Evolutionary conservation across 2,888 invertebrate species (phyloP), one percentile per base, ranked within the genome.

Genomic region (Drosophila borealis): DNA sequence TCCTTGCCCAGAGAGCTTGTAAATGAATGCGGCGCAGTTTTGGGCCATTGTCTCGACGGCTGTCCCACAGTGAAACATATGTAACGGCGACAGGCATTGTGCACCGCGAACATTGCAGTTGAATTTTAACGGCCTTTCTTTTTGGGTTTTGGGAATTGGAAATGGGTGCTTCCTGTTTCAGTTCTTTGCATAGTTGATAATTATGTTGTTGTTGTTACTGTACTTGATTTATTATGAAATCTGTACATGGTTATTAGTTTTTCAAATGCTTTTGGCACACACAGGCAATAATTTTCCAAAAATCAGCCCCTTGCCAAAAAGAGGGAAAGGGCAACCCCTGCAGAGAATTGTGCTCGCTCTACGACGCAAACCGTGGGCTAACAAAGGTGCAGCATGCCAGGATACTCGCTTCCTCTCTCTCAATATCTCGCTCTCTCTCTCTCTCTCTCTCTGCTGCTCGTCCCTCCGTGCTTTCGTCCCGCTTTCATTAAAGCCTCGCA

Each of bases 211-310:
- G 50, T 29, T 33, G 57, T 39, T 59, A 29, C 53, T 48, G 75
- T 80, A 61, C 72, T 80, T 86, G 89, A 86, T 89, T 86, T 86
- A 86, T 86, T 88, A 85, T 89, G 77, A 88, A 88, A 86, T 89
- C 83, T 75, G 72, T 75, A 79, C 86, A 86, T 82, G 88, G 81
- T 89, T 86, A 88, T 89, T 86, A 89, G 82, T 82, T 88, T 82
- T 81, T 70, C 80, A 70, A 71, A 69, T 78, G 59, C 56, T 65
- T 62, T 62, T 50, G 56, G 70, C 79, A 73, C 57, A 76, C 79
- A 73, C 57, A 76, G 87, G 84, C 76, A 86, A 88, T 83, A 76
- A 83, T 83, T 86, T 83, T 50, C 59, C 57, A 17, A 29, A 42
- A 29, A 33, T 11, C 68, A 45, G 53, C 49, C 46, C 57, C 45